Conservation (phyloP, 1,140 invertebrate species). For the Microplitis demolitor region DNA sequence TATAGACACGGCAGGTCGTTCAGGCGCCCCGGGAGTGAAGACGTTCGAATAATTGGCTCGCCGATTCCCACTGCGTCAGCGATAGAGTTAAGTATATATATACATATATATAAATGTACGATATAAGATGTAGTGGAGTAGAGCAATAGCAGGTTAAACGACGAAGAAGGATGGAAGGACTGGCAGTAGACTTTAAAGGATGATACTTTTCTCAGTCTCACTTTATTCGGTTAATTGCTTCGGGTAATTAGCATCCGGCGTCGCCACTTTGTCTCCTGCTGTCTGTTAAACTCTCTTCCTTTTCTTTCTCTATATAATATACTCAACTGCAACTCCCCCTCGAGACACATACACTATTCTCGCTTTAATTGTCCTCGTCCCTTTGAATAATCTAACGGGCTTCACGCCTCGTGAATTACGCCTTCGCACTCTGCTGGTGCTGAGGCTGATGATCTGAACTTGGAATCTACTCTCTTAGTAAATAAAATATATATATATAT, state of each 20-base stretch:
- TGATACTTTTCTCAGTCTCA: slow-evolving; percentile 11
- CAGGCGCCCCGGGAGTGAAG: slow-evolving; percentile 47
- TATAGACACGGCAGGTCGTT: slow-evolving; percentile 39
- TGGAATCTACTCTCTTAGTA: too few species aligned
- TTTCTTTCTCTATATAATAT: slow-evolving; percentile 6
- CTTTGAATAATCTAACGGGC: slow-evolving; percentile 2
- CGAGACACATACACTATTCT: neutral
- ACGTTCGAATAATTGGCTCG: slow-evolving; percentile 48
- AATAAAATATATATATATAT: too few species aligned
- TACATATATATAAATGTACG: too few species aligned
- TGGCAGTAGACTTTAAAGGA: slow-evolving; percentile 10
- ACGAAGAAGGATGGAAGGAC: too few species aligned
- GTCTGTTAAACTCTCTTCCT: neutral
- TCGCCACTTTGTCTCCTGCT: neutral
- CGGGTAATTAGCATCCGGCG: slow-evolving; percentile 27
- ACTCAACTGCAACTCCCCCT: neutral
- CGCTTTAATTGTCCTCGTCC: neutral
- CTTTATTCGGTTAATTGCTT: slow-evolving; percentile 24
- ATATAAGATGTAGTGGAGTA: too few species aligned
- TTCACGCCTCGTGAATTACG: slow-evolving; percentile 5
- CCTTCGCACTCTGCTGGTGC: neutral
- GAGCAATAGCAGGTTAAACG: too few species aligned
- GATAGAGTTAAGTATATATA: neutral
- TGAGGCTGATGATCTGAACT: neutral
- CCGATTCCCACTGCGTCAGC: slow-evolving; percentile 38